Conservation (phyloP, 2,888 invertebrate species). For the Drosophila peninsularis region DNA sequence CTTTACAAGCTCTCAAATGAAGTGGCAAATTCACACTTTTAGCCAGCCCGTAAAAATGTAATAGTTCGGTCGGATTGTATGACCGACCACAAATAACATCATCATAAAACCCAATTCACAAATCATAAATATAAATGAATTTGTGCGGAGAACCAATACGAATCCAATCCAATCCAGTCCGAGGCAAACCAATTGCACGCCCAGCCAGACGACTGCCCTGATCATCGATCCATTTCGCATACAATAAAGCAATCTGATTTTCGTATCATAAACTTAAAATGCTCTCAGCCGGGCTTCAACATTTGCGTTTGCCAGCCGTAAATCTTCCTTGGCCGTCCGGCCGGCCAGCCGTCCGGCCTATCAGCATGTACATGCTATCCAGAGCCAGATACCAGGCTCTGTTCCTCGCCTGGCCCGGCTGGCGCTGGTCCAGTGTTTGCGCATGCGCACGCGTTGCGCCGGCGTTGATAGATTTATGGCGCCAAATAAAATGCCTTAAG, state of each 20-base stretch:
- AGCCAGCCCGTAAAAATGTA: slow-evolving; percentile 72
- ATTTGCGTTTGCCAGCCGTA: slow-evolving; percentile 71
- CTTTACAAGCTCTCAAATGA: slow-evolving; percentile 77
- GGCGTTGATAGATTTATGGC: slow-evolving; percentile 83
- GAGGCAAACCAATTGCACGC: slow-evolving; percentile 43
- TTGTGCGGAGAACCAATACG: slow-evolving; percentile 50
- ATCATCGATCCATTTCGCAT: slow-evolving; percentile 74
- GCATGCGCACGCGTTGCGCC: slow-evolving; percentile 73
- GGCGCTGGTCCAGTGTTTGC: slow-evolving; percentile 56
- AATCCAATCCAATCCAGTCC: slow-evolving; percentile 21
- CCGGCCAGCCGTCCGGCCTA: slow-evolving; percentile 48
- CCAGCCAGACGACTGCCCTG: slow-evolving; percentile 31
- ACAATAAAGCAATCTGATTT: slow-evolving; percentile 80
- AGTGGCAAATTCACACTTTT: slow-evolving; percentile 83
- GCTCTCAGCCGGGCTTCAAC: slow-evolving; percentile 57
- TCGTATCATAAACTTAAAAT: slow-evolving; percentile 76
- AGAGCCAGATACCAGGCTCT: slow-evolving; percentile 36
- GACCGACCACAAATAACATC: slow-evolving; percentile 67
- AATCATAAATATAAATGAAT: slow-evolving; percentile 83
- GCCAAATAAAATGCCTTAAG: slow-evolving; percentile 83
- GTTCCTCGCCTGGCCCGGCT: slow-evolving; percentile 2
- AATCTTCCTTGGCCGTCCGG: slow-evolving; percentile 57
- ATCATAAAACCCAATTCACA: slow-evolving; percentile 83
- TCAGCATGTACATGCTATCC: slow-evolving; percentile 64
- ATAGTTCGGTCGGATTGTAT: slow-evolving; percentile 59